Base-by-base conservation (phyloP, 2,113 vertebrate genomes). In the Rhineura floridana region DNA sequence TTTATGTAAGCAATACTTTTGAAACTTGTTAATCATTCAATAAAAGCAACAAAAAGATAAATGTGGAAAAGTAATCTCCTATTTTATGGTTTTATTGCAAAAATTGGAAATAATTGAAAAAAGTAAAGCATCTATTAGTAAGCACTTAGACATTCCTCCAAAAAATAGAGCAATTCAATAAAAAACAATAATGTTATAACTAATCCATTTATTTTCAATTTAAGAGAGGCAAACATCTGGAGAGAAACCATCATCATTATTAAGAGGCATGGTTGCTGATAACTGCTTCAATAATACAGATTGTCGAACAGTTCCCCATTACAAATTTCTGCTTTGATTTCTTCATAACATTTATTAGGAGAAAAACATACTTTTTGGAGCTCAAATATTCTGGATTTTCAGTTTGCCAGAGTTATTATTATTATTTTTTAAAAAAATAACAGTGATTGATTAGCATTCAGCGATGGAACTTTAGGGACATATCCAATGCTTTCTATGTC, bases 151-250 rank as follows among this genome's bases (percentile, higher is more conserved):
- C 36, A 91, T 94, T 90, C 75, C 63, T 36, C 73, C 69, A 59
- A 78, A 93, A 92, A 95, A 90, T 89, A 86, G 92, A 92, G 81
- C 39, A 88, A 63, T 59, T 84, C 59, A 12, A n/a, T 88, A 91
- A 92, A 89, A 79, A 87, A 2, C n/a, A n/a, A n/a, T n/a, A n/a
- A 7, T 79, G 33, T 90, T 91, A 83, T 76, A 87, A 93, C 70
- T 78, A 92, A 23, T 88, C 88, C 50, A 76, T 91, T 93, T 93
- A 46, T 89, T 93, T 94, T 39, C 75, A 90, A 78, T 93, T 92
- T 92, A 91, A 84, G 75, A 88, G 89, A 93, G 70, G 86, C 23
- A 82, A 88, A 77, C 1, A 42, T 76, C 25, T 81, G 13, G 55
- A 77, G 72, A 67, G 46, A 77, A 83, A 69, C 44, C n/a, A 79